Evolutionary conservation across 2,113 vertebrate species (phyloP).

Genomic region (Pipa parva): DNA sequence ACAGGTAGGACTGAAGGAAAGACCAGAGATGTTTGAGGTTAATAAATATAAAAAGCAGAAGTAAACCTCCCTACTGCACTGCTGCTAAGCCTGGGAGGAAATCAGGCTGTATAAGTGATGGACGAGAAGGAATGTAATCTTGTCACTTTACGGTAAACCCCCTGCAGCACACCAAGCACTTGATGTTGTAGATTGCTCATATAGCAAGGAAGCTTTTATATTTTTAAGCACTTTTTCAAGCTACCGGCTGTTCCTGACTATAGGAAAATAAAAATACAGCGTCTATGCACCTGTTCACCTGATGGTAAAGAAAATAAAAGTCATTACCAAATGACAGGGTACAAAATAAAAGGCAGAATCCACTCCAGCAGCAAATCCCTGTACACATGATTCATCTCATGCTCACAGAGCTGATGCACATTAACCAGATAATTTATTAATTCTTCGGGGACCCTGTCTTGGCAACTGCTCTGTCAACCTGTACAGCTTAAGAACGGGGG

Average conservation of each 20-base stretch:
- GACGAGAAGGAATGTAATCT: conserved; percentile 43
- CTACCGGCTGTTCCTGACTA: conserved; percentile 70
- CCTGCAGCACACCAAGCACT: conserved; percentile 49
- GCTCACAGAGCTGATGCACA: conserved; percentile 88
- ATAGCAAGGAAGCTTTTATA: conserved; percentile 60
- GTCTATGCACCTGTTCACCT: conserved; percentile 76
- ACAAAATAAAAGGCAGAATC: conserved; percentile 77
- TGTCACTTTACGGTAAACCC: conserved; percentile 45
- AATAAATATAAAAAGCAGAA: not conserved
- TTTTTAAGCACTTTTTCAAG: conserved; percentile 60
- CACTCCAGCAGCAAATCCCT: conserved; percentile 79
- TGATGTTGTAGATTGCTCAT: conserved; percentile 61
- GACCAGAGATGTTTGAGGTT: not conserved
- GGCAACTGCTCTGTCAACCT: conserved; percentile 86
- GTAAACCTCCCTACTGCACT: not conserved
- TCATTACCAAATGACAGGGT: conserved; percentile 76
- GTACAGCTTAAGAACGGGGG: conserved; percentile 62
- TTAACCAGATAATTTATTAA: conserved; percentile 99
- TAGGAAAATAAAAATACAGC: conserved; percentile 73
- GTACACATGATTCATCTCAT: conserved; percentile 91
- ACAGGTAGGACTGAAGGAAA: conserved; percentile 16
- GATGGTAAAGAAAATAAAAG: conserved; percentile 74
- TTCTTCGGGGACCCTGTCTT: conserved; percentile 87
- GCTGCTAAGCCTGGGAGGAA: conserved; percentile 1
- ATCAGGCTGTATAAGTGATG: not conserved